Percentiles rank a stretch among this genome's conserved stretches.
Conservation (phyloP, 2,797 vertebrate species). For the Hyperoplus immaculatus region DNA sequence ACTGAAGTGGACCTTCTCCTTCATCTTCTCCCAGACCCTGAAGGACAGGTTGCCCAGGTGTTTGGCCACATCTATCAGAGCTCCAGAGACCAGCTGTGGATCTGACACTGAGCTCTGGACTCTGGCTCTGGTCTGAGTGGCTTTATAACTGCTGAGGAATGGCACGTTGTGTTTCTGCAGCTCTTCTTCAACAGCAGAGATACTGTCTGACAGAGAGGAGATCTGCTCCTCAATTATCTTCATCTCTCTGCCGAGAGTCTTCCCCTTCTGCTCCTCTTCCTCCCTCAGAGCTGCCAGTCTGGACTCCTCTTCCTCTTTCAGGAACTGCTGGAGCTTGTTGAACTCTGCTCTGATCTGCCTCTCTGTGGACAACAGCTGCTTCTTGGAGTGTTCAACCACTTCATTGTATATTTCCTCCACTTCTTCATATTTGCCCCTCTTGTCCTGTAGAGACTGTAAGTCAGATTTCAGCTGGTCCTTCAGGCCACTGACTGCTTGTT, state of each 20-base stretch:
- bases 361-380: slow-evolving; percentile 41
- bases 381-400: slow-evolving; percentile 15
- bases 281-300: slow-evolving; percentile 74
- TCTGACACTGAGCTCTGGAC: slow-evolving; percentile 49
- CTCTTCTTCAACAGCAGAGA: slow-evolving; percentile 61
- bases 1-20: slow-evolving; percentile 36
- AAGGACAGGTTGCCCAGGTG: slow-evolving; percentile 62
- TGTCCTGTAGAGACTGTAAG: slow-evolving; percentile 34
- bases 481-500: slow-evolving; percentile 46
- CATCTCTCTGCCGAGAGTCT: slow-evolving; percentile 53
- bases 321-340: slow-evolving; percentile 80
- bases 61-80: slow-evolving; percentile 60
- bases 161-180: slow-evolving; percentile 42
- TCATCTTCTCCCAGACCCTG: slow-evolving; percentile 59
- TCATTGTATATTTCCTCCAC: slow-evolving; percentile 17
- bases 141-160: slow-evolving; percentile 54
- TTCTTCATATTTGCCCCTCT: slow-evolving; percentile 16
- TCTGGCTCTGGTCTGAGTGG: slow-evolving; percentile 49
- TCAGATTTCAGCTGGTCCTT: slow-evolving; percentile 31
- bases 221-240: slow-evolving; percentile 60
- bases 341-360: slow-evolving; percentile 67
- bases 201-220: slow-evolving; percentile 54
- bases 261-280: slow-evolving; percentile 66
- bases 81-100: slow-evolving; percentile 59
- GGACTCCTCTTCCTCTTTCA: slow-evolving; percentile 79